These are phyloP conservation scores for Lanius ludovicianus DNA, from an alignment of 2,113 vertebrate genomes.

Conservation along the genomic window DNA sequence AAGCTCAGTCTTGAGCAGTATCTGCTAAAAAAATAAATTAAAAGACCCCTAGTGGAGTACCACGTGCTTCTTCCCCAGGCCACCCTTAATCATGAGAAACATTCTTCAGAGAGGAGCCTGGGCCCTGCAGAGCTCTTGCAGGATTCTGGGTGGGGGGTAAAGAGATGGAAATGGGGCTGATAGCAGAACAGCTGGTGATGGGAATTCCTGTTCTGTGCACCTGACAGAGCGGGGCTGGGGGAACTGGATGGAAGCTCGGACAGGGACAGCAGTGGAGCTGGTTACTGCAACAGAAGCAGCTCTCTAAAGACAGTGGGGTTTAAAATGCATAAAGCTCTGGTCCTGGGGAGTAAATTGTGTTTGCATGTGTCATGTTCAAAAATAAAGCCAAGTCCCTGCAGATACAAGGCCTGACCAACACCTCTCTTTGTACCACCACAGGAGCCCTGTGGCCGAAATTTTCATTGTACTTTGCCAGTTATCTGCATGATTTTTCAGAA, in stretches of 20 bases:
- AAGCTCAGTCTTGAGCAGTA: not conserved
- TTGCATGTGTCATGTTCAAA: not conserved
- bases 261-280: not conserved
- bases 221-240: rapidly evolving
- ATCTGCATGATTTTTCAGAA: not conserved
- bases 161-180: too few relatives aligned
- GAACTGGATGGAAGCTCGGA: not conserved
- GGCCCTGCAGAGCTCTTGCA: too few relatives aligned
- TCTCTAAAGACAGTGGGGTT: not conserved
- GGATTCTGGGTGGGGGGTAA: not conserved
- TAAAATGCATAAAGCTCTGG: not conserved
- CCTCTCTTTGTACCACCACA: not conserved
- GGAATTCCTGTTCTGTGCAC: rapidly evolving
- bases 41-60: not conserved
- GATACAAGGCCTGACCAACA: not conserved
- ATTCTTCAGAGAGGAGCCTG: not conserved
- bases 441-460: not conserved
- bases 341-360: not conserved
- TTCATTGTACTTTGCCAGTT: not conserved
- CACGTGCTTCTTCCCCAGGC: rapidly evolving
- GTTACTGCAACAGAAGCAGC: not conserved
- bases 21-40: not conserved
- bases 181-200: not conserved
- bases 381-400: not conserved
- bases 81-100: not conserved